These are phyloP conservation scores for Labrus mixtus DNA, from an alignment of 2,113 vertebrate species.

Conservation along the genomic window DNA sequence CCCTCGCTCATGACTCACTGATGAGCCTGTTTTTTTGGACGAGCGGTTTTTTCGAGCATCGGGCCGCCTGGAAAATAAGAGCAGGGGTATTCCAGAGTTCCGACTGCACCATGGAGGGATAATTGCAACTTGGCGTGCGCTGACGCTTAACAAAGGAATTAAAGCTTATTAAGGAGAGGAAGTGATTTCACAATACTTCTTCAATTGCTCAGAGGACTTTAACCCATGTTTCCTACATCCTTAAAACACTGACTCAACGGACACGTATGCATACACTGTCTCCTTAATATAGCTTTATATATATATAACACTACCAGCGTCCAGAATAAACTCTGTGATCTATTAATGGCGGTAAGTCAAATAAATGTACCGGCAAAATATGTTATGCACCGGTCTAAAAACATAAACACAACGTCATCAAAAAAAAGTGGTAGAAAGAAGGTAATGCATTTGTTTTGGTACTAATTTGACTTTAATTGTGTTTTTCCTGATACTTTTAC, in stretches of 20 bases:
- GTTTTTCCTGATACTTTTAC: no score
- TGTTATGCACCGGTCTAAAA: no score
- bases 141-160: conserved; percentile 48
- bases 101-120: conserved; percentile 55
- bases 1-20: conserved; percentile 66
- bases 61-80: conserved; percentile 61
- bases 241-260: conserved; percentile 38
- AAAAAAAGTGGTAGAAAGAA: no score
- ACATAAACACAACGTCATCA: no score
- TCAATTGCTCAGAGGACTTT: conserved; percentile 44
- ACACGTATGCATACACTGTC: conserved; percentile 18
- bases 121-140: conserved; percentile 64
- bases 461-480: no score
- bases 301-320: no score
- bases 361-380: no score
- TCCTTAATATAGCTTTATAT: not conserved
- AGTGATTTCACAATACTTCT: conserved; percentile 55
- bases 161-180: conserved; percentile 51
- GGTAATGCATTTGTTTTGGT: no score
- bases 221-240: conserved; percentile 50
- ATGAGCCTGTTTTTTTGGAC: conserved; percentile 55
- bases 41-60: conserved; percentile 44
- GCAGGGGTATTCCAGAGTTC: conserved; percentile 70
- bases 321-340: no score
- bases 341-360: no score